phyloP scores from a whole-genome alignment of 2,113 vertebrate species.

The Hoplias malabaricus region DNA sequence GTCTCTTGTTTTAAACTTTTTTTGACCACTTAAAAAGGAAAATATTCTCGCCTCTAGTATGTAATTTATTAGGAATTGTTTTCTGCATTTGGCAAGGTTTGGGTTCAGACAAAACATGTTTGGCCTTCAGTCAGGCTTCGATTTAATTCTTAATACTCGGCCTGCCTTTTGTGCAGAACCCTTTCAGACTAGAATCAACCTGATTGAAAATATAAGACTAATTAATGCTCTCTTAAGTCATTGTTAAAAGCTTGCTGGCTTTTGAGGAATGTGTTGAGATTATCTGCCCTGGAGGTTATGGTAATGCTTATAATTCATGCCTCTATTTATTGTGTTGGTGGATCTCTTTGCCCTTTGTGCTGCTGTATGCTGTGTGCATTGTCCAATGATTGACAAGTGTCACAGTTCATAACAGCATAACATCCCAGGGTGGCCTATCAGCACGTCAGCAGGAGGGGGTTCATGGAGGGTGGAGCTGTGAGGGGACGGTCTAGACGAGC shows the following conservation, averaged over 20 bases:
- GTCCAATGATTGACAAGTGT: constrained; percentile 25
- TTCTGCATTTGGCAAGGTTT: too few species aligned
- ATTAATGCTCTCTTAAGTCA: too few species aligned
- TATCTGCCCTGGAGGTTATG: not conserved
- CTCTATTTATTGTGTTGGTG: not conserved
- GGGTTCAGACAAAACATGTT: too few species aligned
- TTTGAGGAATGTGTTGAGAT: not conserved
- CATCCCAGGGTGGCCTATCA: not conserved
- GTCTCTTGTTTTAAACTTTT: too few species aligned
- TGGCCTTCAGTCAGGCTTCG: too few species aligned
- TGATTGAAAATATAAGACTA: too few species aligned
- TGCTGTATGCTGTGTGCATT: not conserved
- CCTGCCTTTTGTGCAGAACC: too few species aligned
- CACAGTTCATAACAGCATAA: not conserved
- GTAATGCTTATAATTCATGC: not conserved
- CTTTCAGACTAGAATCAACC: too few species aligned
- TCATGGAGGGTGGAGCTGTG: constrained; percentile 6
- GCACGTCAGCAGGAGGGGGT: not conserved
- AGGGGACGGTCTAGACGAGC: constrained; percentile 21
- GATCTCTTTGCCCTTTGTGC: not conserved
- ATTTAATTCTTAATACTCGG: too few species aligned
- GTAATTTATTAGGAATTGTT: too few species aligned
- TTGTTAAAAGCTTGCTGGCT: not conserved
- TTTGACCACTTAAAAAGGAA: too few species aligned
- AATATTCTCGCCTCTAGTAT: too few species aligned